A percentile compares a stretch with the other conserved stretches of the same genome.
Conservation (phyloP, 2,797 vertebrate genomes). For the Pachyuromys duprasi region DNA sequence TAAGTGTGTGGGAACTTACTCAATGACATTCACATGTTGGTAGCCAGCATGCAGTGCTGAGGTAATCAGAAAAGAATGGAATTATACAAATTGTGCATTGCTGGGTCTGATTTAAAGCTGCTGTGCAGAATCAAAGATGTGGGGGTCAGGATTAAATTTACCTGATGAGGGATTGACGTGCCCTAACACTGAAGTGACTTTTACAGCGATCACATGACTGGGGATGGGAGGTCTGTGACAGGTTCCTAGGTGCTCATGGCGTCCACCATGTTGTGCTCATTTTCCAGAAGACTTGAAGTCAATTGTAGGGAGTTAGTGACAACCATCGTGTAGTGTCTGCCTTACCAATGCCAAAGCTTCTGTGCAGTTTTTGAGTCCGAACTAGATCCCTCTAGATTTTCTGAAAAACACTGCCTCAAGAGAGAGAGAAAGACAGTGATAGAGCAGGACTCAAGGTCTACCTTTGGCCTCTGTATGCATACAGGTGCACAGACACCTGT, state of each 20-base stretch:
- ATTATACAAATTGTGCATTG: slow-evolving; percentile 64
- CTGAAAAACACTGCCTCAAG: not conserved
- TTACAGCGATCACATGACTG: not conserved
- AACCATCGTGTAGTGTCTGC: not conserved
- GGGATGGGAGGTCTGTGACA: not conserved
- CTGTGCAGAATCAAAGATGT: slow-evolving; percentile 62
- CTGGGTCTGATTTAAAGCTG: slow-evolving; percentile 67
- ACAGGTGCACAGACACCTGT: not conserved
- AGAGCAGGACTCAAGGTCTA: not conserved
- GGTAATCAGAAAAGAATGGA: slow-evolving; percentile 58
- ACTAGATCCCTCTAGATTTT: not conserved
- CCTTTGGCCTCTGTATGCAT: not conserved
- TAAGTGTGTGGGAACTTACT: slow-evolving; percentile 60
- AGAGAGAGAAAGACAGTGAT: not conserved
- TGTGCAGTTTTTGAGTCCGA: not conserved
- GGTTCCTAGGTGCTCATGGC: not conserved
- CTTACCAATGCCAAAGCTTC: not conserved
- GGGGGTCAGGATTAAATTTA: slow-evolving; percentile 55
- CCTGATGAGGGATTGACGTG: slow-evolving; percentile 24
- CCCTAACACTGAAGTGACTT: slow-evolving; percentile 1
- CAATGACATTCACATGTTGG: slow-evolving; percentile 47
- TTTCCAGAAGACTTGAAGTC: not conserved
- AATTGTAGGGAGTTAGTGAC: not conserved
- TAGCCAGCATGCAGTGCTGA: not conserved
- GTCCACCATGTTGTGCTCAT: not conserved